Base-by-base conservation (phyloP, 2,888 invertebrate genomes). In the Dorcus parallelipipedus region DNA sequence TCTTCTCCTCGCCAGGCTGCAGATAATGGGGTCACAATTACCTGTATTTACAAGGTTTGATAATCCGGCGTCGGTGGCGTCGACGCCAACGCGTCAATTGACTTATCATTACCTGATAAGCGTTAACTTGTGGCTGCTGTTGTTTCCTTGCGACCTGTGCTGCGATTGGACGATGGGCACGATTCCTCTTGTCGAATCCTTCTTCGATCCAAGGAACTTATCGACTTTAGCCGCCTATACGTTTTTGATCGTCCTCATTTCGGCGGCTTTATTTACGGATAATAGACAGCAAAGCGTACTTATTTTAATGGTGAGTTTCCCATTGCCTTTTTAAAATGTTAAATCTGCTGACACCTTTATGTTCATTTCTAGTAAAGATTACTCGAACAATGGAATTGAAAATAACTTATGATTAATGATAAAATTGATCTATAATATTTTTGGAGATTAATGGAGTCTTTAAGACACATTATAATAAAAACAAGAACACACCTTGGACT, bases 151-250 rank as follows among this genome's bases (percentile, higher is more conserved):
- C 67, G 87, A 91, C 67, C 83, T 97, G 56, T 97, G 97, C 80
- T 97, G 97, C 79, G 97, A 97, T 81, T 97, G 97, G 97, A 97
- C 97, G 48, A 97, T 97, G 97, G 97, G 94, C 53, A 95, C 95
- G 6, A 89, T 97, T 57, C 92, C 95, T 0, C 79, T 97, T 55
- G 82, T 97, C 49, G 86, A 88, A 67, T 87, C 90, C 40, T 84
- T 94, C 75, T 73, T 83, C 4, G 97, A 97, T 78, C 78, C 84
- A 0, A 84, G 97, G 43, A 96, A 96, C 80, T 65, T 95, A 49
- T 86, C 88, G 10, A 96, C 95, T 0, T 50, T 93, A 23, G 80
- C 82, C 0, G 84, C 91, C 42, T 90, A 89, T 68, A 75, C 80
- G 0, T 82, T 82, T 38, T 78, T 91, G 33, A 74, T 86, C 39